Percentiles rank a stretch among this genome's conserved stretches.
Conservation (phyloP, 2,888 invertebrate species). For the Apamea monoglypha region DNA sequence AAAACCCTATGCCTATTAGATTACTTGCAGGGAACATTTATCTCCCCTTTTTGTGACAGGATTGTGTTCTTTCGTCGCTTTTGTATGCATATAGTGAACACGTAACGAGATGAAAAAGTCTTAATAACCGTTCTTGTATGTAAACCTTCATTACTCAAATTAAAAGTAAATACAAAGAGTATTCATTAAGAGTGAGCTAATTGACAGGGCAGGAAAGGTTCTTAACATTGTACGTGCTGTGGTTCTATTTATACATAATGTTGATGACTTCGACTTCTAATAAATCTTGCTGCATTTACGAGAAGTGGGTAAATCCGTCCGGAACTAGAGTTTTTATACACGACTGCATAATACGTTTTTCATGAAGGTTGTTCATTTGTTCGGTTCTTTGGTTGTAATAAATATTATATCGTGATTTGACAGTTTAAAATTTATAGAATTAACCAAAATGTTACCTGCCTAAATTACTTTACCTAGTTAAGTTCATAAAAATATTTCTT, state of each 20-base stretch:
- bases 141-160: constrained; percentile 43
- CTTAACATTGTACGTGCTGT: constrained; percentile 55
- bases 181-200: constrained; percentile 55
- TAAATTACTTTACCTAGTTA: neutral
- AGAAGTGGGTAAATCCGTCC: constrained; percentile 67
- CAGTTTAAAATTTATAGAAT: neutral
- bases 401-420: neutral
- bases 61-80: constrained; percentile 58
- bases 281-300: constrained; percentile 58
- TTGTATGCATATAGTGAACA: constrained; percentile 55
- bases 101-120: constrained; percentile 45
- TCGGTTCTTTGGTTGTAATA: neutral
- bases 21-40: constrained; percentile 60
- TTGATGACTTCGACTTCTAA: constrained; percentile 63
- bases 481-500: neutral
- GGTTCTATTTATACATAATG: constrained; percentile 57
- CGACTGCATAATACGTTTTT: constrained; percentile 46
- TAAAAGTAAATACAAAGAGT: constrained; percentile 47
- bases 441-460: neutral
- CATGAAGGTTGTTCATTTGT: constrained; percentile 36
- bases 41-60: constrained; percentile 58
- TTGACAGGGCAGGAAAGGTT: constrained; percentile 59
- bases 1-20: constrained; percentile 67
- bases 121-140: constrained; percentile 40
- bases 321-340: constrained; percentile 61